Evolutionary conservation across 1,140 invertebrate genomes (phyloP).

Genomic region (Drosophila sturtevanti): DNA sequence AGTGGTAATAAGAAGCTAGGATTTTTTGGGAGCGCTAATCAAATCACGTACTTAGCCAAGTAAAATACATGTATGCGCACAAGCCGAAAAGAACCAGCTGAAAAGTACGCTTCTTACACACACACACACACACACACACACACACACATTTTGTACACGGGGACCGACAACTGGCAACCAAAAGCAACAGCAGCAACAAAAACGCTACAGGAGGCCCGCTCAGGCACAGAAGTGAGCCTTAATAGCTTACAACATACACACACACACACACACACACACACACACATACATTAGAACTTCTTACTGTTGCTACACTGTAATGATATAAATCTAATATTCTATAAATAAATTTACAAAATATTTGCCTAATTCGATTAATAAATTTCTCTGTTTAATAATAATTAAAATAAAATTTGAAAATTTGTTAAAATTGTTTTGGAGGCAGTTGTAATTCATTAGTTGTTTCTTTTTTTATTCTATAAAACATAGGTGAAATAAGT

Average conservation of each 20-base stretch:
- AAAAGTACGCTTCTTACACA: conserved; percentile 48
- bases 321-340: conserved; percentile 11
- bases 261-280: conserved; percentile 21
- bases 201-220: conserved; percentile 7
- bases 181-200: neutral
- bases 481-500: too few relatives aligned
- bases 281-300: conserved; percentile 15
- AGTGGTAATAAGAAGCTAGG: conserved; percentile 20
- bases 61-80: conserved; percentile 64
- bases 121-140: conserved; percentile 10
- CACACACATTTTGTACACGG: conserved; percentile 23
- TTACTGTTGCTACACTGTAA: neutral
- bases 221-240: conserved; percentile 52
- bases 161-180: neutral
- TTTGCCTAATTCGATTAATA: neutral
- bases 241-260: conserved; percentile 58
- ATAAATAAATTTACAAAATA: neutral
- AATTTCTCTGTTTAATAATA: too few relatives aligned
- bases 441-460: too few relatives aligned
- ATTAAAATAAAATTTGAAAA: too few relatives aligned
- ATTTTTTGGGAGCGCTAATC: conserved; percentile 70
- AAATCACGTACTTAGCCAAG: conserved; percentile 81
- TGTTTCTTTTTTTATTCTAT: too few relatives aligned
- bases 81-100: conserved; percentile 24
- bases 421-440: too few relatives aligned